Base-by-base conservation (phyloP, 2,113 vertebrate genomes). In the Heterotilapia buettikoferi region DNA sequence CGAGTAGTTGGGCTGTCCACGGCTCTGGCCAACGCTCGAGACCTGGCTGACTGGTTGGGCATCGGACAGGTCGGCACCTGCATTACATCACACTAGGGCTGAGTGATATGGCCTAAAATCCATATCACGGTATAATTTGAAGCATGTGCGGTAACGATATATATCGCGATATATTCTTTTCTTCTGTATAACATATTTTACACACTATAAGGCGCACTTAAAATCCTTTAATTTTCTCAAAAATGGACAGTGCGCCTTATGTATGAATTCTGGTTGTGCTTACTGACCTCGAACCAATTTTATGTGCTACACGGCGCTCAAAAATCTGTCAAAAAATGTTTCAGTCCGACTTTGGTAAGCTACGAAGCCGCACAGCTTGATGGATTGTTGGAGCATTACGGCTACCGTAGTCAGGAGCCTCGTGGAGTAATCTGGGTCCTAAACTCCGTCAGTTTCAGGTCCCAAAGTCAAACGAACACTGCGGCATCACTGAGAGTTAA, bases 1-100 rank as follows among this genome's bases (percentile, higher is more conserved):
- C 96, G 98, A 83, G 96, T 99, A n/a, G 98, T 99, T 63, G 99
- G 99, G 50, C 96, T 99, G 10, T 99, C 99, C 88, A 99, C 99
- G 3, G 99, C 99, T 16, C 96, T 99, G 92, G 99, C 99, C 91
- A 99, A 99, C 85, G 98, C 99, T 59, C 97, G 98, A 86, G 99
- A 99, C 94, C 97, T 99, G 52, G 99, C 98, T 6, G 99, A 99
- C 94, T 99, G 99, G 99, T 96, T 99, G 87, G 98, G 97, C 71
- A 99, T 99, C 66, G 91, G 92, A 93, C 97, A 99, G 97, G 99
- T 99, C 94, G 47, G 43, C 18, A 38, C 5, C 52, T 73, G 43
- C 40, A 11, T 29, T 47, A 29, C 40, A 26, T 45, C 21, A 73
- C 21, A 26, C 7, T 31, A 61, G 57, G 8, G 26, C 26, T 18